A percentile compares a stretch with the other conserved stretches of the same genome.
phyloP scores from a whole-genome alignment of 2,888 invertebrate species.

The Incurvaria masculella region DNA sequence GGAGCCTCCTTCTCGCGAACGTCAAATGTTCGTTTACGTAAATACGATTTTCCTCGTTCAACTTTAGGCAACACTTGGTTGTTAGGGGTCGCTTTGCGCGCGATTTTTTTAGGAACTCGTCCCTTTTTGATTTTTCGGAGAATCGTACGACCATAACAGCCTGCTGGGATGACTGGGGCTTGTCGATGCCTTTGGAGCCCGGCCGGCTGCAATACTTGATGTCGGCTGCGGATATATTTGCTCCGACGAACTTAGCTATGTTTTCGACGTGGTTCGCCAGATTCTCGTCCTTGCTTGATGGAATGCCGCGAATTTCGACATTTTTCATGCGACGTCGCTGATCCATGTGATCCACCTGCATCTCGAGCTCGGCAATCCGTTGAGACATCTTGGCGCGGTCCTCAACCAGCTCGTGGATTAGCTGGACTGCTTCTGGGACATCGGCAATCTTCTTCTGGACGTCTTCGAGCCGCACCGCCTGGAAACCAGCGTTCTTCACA shows the following conservation, averaged over 20 bases:
- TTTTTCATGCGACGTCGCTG: not conserved
- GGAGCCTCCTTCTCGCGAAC: not conserved
- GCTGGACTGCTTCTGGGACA: not conserved
- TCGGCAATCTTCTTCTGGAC: not conserved
- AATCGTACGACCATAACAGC: not conserved
- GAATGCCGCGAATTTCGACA: not conserved
- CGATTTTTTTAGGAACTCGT: not conserved
- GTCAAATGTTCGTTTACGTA: conserved; percentile 3
- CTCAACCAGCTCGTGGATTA: not conserved
- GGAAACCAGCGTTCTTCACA: not conserved
- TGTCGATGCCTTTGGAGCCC: too few relatives aligned
- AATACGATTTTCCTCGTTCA: not conserved
- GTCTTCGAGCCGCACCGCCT: not conserved
- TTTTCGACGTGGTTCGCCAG: not conserved
- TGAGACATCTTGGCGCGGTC: not conserved
- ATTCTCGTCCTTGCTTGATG: not conserved
- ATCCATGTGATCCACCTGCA: not conserved
- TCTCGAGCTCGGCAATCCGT: not conserved
- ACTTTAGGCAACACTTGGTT: not conserved
- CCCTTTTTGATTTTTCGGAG: not conserved
- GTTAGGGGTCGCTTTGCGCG: not conserved
- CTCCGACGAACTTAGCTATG: not conserved
- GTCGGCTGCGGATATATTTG: not conserved
- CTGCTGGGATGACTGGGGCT: not conserved
- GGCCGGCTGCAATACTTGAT: not conserved